Base-by-base conservation (phyloP, 2,113 vertebrate species). In the Sander lucioperca region DNA sequence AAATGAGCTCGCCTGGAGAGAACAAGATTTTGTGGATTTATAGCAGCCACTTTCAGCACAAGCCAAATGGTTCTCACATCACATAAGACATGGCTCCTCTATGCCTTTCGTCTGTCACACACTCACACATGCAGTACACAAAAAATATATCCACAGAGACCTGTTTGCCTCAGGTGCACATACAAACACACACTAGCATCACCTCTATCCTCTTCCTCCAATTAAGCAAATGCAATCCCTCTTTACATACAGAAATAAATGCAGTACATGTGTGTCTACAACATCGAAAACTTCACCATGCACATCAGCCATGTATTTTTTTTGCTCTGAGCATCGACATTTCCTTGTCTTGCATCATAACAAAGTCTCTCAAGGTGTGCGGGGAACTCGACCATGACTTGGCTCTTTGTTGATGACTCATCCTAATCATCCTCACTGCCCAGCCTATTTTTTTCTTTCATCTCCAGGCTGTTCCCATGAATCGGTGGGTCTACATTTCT, bases 21-120 rank as follows among this genome's bases (percentile, higher is more conserved):
- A 90, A 67, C 86, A 77, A 66, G 81, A 89, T 67, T 65, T 81
- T 74, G 82, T 79, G 78, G 87, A 88, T 91, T 91, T 83, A 93
- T 87, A 50, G 69, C 50, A n/a, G 70, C 63, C 48, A 83, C 78
- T 86, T 87, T 79, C 62, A 82, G 76, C 73, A 48, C 2, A n/a
- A 47, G 62, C 74, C 77, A 84, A 88, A 83, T 78, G 78, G 79
- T 83, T 79, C 45, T 48, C 19, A 63, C 50, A 62, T 54, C 56
- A 57, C 47, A 54, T 69, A 72, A 83, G 53, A 82, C 68, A 51
- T 72, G 65, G 72, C 30, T 36, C 61, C 45, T 68, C n/a, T 62
- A 5, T 69, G 64, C 19, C 45, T 48, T 78, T 77, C 64, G 47
- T 77, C 51, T 77, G 36, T 74, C 70, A 62, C 50, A 73, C 77